Base-by-base conservation (phyloP, 2,888 invertebrate genomes). In the Helleia helle region DNA sequence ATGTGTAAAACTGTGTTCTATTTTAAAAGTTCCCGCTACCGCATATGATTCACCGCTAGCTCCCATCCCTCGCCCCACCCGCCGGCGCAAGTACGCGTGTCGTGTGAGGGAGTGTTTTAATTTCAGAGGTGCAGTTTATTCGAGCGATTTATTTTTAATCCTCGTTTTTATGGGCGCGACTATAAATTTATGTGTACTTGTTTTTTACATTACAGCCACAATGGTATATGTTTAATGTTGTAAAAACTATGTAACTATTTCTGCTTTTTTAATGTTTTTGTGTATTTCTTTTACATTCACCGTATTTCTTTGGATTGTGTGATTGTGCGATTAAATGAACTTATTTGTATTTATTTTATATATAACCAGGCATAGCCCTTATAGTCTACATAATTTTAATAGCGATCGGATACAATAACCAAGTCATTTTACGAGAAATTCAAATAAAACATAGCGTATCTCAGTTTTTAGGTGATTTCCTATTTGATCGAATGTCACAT, bases 61-160 rank as follows among this genome's bases (percentile, higher is more conserved):
- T 56, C 62, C 51, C 40, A 30, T 51, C 22, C 12, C 52, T 54
- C 27, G 29, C 31, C 17, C 47, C 53, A 40, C 15, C 55, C 56
- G 62, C 56, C 58, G 62, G 62, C 62, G 58, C 64, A 65, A 67
- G 71, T 66, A 71, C 79, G 79, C 76, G 76, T 77, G 75, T 73
- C 74, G 75, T 65, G 80, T 65, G 80, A 79, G 80, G 77, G 83
- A 73, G 77, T 71, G 75, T 80, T 84, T 81, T 81, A 83, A 81
- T 83, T 84, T 84, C 79, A 80, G 79, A 80, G 80, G 79, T 81
- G 77, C 81, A 81, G 81, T 84, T 83, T 83, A 83, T 80, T 83
- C 83, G 77, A 81, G 81, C 83, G 80, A 84, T 84, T 84, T 81
- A 83, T 81, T 84, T 83, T 84, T 84, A 83, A 84, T 84, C 80